phyloP scores from a whole-genome alignment of 2,797 vertebrate species.

The Danionella dracula region DNA sequence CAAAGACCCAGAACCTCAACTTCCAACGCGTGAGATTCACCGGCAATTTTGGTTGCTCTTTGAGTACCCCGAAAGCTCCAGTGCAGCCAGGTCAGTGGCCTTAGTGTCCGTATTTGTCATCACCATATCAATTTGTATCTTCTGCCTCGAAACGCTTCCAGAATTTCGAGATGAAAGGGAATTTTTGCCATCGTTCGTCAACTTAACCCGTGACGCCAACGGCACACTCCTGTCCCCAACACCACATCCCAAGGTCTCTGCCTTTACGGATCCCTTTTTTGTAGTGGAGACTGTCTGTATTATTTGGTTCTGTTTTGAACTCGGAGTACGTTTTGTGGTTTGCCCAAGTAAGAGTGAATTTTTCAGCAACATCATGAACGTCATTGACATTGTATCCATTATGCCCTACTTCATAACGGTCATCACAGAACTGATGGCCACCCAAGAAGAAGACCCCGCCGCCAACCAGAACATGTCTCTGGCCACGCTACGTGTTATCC shows the following conservation, averaged over 20 bases:
- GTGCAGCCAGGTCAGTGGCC: slow-evolving; percentile 84
- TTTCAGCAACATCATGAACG: slow-evolving; percentile 97
- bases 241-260: slow-evolving; percentile 55
- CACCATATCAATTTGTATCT: slow-evolving; percentile 94
- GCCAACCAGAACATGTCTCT: slow-evolving; percentile 91
- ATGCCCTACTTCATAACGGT: slow-evolving; percentile 95
- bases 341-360: slow-evolving; percentile 95
- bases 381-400: slow-evolving; percentile 94
- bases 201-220: slow-evolving; percentile 62
- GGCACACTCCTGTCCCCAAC: slow-evolving; percentile 52
- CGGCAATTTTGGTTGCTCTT: slow-evolving; percentile 97
- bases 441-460: slow-evolving; percentile 72
- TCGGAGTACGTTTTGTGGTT: slow-evolving; percentile 82
- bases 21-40: slow-evolving; percentile 86
- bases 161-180: slow-evolving; percentile 80
- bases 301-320: slow-evolving; percentile 95
- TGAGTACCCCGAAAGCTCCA: slow-evolving; percentile 96
- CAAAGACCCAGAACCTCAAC: slow-evolving; percentile 79
- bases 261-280: slow-evolving; percentile 93
- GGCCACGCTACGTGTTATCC: slow-evolving; percentile 89
- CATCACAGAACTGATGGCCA: slow-evolving; percentile 85
- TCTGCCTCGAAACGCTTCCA: slow-evolving; percentile 94
- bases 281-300: slow-evolving; percentile 93
- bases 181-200: slow-evolving; percentile 46
- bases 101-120: slow-evolving; percentile 93